Evolutionary conservation across 2,113 vertebrate species (phyloP).

Genomic region (Hippopotamus amphibius): DNA sequence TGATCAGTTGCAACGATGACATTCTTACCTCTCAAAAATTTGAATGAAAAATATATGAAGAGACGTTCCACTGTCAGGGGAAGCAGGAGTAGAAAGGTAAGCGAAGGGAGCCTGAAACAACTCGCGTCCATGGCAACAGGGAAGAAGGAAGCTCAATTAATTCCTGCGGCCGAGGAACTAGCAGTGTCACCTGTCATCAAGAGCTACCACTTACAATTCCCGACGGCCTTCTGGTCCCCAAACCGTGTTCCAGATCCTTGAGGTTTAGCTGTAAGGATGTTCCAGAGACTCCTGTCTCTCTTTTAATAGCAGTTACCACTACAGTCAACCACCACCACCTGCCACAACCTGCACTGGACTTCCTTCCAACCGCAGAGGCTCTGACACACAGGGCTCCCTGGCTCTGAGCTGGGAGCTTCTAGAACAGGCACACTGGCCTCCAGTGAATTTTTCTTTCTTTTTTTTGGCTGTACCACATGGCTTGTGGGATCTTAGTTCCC

Average conservation of each 20-base stretch:
- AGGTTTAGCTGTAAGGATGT: slow-evolving; percentile 2
- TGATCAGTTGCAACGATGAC: background rate
- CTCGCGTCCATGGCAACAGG: background rate
- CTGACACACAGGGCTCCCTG: background rate
- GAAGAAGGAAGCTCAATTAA: slow-evolving; percentile 9
- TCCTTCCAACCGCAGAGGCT: background rate
- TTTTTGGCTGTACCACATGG: no score
- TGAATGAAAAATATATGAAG: background rate
- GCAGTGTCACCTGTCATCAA: background rate
- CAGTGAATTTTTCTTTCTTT: no score
- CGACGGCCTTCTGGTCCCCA: background rate
- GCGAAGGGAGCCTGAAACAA: background rate
- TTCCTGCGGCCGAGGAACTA: background rate
- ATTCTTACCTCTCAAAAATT: background rate
- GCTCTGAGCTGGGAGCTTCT: background rate
- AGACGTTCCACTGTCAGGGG: background rate
- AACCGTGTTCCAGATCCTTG: background rate
- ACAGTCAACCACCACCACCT: background rate
- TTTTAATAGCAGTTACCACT: background rate
- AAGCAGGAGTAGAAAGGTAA: background rate
- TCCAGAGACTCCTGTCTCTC: background rate
- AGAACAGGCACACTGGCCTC: background rate
- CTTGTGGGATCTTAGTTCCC: no score
- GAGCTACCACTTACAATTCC: background rate
- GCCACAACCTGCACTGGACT: background rate